Evolutionary conservation across 30 jellyfish, hydroid and myxozoan genomes (phyloP).

Genomic region (Chironex yamaguchii): DNA sequence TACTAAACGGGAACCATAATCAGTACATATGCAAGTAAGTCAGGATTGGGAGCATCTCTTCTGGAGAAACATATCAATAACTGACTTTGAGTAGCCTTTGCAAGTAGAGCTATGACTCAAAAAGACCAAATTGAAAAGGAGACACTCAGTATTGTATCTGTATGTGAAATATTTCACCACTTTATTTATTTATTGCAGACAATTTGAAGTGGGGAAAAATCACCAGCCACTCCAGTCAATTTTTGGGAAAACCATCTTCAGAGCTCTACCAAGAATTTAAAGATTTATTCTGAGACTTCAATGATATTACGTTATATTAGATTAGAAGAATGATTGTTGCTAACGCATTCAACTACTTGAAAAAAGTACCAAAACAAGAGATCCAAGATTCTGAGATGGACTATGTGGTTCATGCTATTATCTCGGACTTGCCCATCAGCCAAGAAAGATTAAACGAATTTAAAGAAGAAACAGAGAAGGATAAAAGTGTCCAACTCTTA

Average conservation of each 20-base stretch:
- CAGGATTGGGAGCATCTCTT: conserved; percentile 49
- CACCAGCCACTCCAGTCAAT: conserved; percentile 71
- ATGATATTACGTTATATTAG: conserved; percentile 33
- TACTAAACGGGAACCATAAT: conserved; percentile 10
- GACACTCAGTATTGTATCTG: conserved; percentile 58
- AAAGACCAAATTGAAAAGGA: conserved; percentile 50
- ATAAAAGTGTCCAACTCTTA: conserved; percentile 22
- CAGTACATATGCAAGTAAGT: conserved; percentile 30
- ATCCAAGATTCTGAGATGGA: conserved; percentile 47
- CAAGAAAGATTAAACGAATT: conserved; percentile 34
- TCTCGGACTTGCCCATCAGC: conserved; percentile 55
- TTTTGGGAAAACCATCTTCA: conserved; percentile 41
- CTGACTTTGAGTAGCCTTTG: conserved; percentile 23
- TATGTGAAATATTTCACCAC: conserved; percentile 63
- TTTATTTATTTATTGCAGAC: conserved; percentile 51
- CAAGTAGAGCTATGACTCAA: conserved; percentile 44
- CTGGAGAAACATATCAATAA: conserved; percentile 34
- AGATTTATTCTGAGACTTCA: conserved; percentile 58
- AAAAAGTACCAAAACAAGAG: conserved; percentile 14
- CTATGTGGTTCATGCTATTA: conserved; percentile 43
- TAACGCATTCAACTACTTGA: conserved; percentile 42
- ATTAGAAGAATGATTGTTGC: conserved; percentile 43
- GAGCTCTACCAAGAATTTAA: conserved; percentile 76
- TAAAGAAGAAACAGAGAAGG: conserved; percentile 45
- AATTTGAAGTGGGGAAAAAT: conserved; percentile 32